Evolutionary conservation across 2,888 invertebrate species (phyloP).

Genomic region (Amaurobius ferox): DNA sequence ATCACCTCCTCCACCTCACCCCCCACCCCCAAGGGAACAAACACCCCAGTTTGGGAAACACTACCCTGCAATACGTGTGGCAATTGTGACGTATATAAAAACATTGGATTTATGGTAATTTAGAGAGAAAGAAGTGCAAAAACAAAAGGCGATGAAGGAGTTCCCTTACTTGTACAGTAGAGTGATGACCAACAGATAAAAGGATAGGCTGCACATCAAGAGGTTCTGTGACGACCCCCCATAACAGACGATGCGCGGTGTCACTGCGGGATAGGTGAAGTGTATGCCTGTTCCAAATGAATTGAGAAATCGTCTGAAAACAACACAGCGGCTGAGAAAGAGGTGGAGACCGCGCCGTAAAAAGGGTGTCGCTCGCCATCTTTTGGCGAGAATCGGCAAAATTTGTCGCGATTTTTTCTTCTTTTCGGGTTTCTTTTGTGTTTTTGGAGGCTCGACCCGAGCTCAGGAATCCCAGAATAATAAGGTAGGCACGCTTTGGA

Average conservation of each 20-base stretch:
- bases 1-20: too few species aligned
- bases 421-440: not conserved
- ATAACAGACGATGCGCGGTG: not conserved
- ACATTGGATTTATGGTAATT: too few species aligned
- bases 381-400: slow-evolving; percentile 9
- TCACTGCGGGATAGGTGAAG: not conserved
- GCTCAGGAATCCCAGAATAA: too few species aligned
- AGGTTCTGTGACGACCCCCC: not conserved
- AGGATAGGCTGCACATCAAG: not conserved
- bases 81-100: too few species aligned
- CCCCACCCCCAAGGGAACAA: too few species aligned
- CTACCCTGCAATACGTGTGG: too few species aligned
- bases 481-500: too few species aligned
- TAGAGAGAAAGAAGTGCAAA: too few species aligned
- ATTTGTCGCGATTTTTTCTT: slow-evolving; percentile 5
- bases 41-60: too few species aligned
- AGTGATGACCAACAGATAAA: not conserved
- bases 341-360: not conserved
- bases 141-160: too few species aligned
- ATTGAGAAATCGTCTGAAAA: not conserved
- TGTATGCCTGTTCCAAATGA: not conserved
- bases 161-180: not conserved
- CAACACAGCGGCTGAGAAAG: not conserved
- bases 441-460: not conserved
- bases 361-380: slow-evolving; percentile 9